A percentile compares a stretch with the other conserved stretches of the same genome.
These are phyloP conservation scores for Amblyteles armatorius DNA, from an alignment of 2,888 invertebrate genomes.

Conservation along the genomic window DNA sequence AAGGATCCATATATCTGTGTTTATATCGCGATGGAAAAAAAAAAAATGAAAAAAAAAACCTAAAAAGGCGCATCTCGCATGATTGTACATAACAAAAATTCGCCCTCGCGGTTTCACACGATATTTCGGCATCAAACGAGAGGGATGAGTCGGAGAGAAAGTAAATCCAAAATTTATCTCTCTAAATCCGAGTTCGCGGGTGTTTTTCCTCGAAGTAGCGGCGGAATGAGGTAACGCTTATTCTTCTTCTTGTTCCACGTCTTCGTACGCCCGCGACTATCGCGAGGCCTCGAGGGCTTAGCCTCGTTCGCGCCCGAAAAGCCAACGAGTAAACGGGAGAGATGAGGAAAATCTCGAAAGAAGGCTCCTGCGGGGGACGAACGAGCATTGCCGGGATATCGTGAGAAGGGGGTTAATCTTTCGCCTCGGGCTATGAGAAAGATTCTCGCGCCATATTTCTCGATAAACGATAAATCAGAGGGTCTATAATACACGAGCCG, in stretches of 20 bases:
- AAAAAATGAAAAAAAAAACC: background rate
- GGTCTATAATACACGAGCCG: slow-evolving; percentile 73
- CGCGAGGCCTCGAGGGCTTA: slow-evolving; percentile 43
- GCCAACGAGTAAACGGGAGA: slow-evolving; percentile 28
- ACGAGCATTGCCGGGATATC: slow-evolving; percentile 45
- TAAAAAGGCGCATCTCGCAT: background rate
- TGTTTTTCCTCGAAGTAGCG: slow-evolving; percentile 40
- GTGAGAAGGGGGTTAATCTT: slow-evolving; percentile 80
- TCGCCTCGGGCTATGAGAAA: slow-evolving; percentile 73
- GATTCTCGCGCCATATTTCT: slow-evolving; percentile 82
- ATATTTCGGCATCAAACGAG: background rate
- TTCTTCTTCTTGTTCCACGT: slow-evolving; percentile 40
- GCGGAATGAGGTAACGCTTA: slow-evolving; percentile 47
- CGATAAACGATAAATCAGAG: slow-evolving; percentile 84
- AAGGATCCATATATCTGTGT: slow-evolving; percentile 28
- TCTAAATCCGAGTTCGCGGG: slow-evolving; percentile 19
- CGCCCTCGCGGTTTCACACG: background rate
- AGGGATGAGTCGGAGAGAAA: slow-evolving; percentile 1
- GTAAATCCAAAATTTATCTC: slow-evolving; percentile 40
- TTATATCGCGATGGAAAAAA: background rate
- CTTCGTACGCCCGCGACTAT: background rate
- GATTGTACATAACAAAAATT: background rate
- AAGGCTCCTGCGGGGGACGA: slow-evolving; percentile 32
- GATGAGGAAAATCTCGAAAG: slow-evolving; percentile 46
- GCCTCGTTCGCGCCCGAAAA: slow-evolving; percentile 34